These are phyloP conservation scores for Grammomys dolichurus DNA, from an alignment of 2,113 vertebrate species.

Conservation along the genomic window DNA sequence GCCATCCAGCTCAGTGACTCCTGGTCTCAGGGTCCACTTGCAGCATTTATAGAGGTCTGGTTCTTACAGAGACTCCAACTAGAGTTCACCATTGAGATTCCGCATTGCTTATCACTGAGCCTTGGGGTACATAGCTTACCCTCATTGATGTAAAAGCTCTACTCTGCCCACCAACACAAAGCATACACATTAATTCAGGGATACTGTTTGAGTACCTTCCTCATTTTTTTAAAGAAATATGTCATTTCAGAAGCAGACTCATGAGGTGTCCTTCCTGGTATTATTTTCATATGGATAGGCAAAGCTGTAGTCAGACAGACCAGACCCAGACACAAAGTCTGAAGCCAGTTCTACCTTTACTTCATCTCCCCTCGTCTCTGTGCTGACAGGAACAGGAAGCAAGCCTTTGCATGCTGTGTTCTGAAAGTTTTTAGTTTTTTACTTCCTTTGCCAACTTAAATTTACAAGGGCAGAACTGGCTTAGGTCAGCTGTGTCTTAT, in stretches of 20 bases:
- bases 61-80: background rate
- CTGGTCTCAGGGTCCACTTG: background rate
- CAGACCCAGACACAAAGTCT: background rate
- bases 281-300: background rate
- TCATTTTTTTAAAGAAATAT: slow-evolving; percentile 1
- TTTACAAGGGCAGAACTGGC: slow-evolving; percentile 32
- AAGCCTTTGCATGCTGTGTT: background rate
- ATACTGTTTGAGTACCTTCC: background rate
- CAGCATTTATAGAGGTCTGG: slow-evolving; percentile 12
- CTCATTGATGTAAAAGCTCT: background rate
- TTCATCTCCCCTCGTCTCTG: slow-evolving; percentile 31
- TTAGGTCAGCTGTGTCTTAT: slow-evolving; percentile 39
- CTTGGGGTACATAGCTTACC: background rate
- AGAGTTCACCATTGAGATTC: slow-evolving; percentile 8
- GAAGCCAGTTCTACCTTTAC: background rate
- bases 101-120: background rate
- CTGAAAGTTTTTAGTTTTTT: slow-evolving; percentile 37
- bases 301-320: slow-evolving; percentile 25
- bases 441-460: slow-evolving; percentile 36
- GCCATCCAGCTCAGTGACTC: background rate
- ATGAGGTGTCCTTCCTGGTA: slow-evolving; percentile 1
- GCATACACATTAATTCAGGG: background rate
- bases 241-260: slow-evolving; percentile 43
- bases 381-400: slow-evolving; percentile 33
- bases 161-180: background rate